Evolutionary conservation across 23 tunicate genomes (phyloP).

Genomic region (Halocynthia aurantium): DNA sequence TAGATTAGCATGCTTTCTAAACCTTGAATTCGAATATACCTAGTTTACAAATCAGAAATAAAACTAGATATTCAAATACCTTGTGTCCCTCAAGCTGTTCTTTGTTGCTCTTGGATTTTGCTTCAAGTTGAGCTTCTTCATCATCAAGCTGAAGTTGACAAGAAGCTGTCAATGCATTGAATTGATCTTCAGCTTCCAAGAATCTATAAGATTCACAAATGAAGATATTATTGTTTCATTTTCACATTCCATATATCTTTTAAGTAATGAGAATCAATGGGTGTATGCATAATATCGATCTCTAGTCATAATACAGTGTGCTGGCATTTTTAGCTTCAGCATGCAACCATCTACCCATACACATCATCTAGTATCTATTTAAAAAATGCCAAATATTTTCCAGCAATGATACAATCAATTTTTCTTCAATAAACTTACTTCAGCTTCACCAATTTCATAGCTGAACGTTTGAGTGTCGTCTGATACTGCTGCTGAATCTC

Average conservation of each 20-base stretch:
- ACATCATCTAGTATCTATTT: too few relatives aligned
- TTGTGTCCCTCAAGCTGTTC: conserved; percentile 40
- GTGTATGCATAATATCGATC: too few relatives aligned
- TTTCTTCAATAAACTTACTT: conserved; percentile 30
- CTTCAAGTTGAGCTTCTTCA: conserved; percentile 32
- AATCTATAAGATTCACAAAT: conserved; percentile 6
- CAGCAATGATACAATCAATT: not conserved
- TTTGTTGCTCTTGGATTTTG: conserved; percentile 16
- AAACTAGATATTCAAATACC: conserved; percentile 2
- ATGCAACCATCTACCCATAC: not conserved
- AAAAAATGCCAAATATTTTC: not conserved
- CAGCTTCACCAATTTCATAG: conserved; percentile 25
- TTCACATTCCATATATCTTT: too few relatives aligned
- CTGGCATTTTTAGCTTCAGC: not conserved
- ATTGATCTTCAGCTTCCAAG: conserved; percentile 51
- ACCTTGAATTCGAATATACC: not conserved
- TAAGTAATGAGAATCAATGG: too few relatives aligned
- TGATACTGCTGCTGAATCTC: conserved; percentile 53
- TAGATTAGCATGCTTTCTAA: not conserved
- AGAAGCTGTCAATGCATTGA: conserved; percentile 9
- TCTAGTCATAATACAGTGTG: not conserved
- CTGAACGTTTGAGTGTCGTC: conserved; percentile 35
- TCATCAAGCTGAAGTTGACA: conserved; percentile 27
- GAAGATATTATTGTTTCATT: not conserved
- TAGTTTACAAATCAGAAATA: not conserved